A percentile compares a stretch with the other conserved stretches of the same genome.
These are phyloP conservation scores for Tetramorium simillimum DNA, from an alignment of 1,140 invertebrate species.

Conservation along the genomic window DNA sequence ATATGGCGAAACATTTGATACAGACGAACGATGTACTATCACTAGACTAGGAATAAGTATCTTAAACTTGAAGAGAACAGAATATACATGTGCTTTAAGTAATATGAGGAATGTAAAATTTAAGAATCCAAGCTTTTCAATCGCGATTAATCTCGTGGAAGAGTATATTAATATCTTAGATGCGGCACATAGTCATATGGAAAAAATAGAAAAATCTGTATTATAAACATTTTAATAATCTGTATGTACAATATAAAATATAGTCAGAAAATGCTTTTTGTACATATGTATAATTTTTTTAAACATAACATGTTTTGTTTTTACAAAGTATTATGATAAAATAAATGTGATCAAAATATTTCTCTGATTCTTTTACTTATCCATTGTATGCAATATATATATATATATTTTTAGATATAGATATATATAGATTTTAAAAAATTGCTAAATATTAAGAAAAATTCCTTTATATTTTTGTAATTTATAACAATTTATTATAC, in stretches of 20 bases:
- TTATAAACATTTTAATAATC: constrained; percentile 3
- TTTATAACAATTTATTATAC: background rate
- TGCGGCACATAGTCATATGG: constrained; percentile 59
- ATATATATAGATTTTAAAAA: background rate
- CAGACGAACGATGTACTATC: constrained; percentile 68
- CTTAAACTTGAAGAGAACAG: constrained; percentile 72
- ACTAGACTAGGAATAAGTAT: constrained; percentile 70
- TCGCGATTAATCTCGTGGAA: constrained; percentile 76
- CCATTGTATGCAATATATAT: background rate
- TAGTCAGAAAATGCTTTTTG: constrained; percentile 6
- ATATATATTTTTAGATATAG: background rate
- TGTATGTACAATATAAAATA: background rate
- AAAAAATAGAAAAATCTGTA: background rate
- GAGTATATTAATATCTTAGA: constrained; percentile 77
- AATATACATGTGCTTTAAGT: constrained; percentile 66
- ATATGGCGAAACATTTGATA: constrained; percentile 76
- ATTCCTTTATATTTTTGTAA: background rate
- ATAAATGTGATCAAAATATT: constrained; percentile 27
- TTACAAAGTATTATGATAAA: background rate
- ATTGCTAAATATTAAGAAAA: background rate
- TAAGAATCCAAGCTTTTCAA: constrained; percentile 74
- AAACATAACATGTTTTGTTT: background rate
- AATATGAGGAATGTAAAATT: constrained; percentile 71
- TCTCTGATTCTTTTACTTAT: constrained; percentile 37
- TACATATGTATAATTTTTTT: constrained; percentile 4